A percentile compares a stretch with the other conserved stretches of the same genome.
phyloP scores from a whole-genome alignment of 2,113 vertebrate species.

The Isurus oxyrinchus region DNA sequence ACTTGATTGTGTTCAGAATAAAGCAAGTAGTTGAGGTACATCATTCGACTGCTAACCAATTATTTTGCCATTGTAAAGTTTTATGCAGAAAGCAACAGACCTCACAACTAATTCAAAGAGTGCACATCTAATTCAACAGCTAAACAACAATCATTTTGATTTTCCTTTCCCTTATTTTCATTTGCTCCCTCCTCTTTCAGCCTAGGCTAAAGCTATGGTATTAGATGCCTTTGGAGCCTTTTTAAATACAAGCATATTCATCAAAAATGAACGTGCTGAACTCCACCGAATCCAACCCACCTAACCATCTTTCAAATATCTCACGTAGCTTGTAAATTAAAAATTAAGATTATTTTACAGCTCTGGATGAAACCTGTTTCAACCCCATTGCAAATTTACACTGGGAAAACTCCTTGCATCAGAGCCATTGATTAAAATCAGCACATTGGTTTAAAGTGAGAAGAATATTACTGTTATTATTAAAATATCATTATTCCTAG shows the following conservation, averaged over 20 bases:
- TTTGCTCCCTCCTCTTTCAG: not conserved
- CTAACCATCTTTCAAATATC: not conserved
- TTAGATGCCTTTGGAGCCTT: not conserved
- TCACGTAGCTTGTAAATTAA: not conserved
- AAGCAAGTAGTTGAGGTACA: not conserved
- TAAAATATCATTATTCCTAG: not conserved
- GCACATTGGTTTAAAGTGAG: not conserved
- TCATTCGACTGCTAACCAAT: not conserved
- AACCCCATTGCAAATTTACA: not conserved
- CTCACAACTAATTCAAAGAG: not conserved
- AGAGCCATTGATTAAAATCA: not conserved
- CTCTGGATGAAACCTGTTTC: not conserved
- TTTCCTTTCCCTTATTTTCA: not conserved
- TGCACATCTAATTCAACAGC: not conserved
- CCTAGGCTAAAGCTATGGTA: not conserved
- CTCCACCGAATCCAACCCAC: not conserved
- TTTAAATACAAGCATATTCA: not conserved
- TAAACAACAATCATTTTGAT: not conserved
- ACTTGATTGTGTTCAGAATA: not conserved
- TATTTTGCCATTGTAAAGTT: not conserved
- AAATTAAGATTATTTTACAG: not conserved
- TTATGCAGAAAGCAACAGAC: not conserved
- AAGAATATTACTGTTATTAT: not conserved
- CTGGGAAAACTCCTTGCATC: not conserved
- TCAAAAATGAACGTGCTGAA: not conserved